Evolutionary conservation across 2,797 vertebrate species (phyloP).

Genomic region (Carcharodon carcharias): DNA sequence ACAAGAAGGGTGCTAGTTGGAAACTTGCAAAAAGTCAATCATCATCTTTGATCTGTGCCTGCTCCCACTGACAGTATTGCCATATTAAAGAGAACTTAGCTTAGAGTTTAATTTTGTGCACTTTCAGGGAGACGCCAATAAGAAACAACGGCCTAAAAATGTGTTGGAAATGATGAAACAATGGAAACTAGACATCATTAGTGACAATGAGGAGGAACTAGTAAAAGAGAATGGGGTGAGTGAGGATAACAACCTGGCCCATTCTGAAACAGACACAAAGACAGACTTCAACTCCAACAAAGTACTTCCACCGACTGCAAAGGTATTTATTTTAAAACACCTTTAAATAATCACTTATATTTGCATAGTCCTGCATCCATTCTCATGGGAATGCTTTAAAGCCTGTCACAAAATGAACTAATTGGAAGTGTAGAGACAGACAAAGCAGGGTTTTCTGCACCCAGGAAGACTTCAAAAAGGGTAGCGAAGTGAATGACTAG

Average conservation of each 20-base stretch:
- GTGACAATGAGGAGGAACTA: not conserved
- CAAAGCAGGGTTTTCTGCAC: not conserved
- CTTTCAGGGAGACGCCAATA: slow-evolving; percentile 32
- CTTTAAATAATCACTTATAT: not conserved
- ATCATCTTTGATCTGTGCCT: not conserved
- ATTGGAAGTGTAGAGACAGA: not conserved
- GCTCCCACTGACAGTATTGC: too few relatives aligned
- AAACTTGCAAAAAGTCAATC: not conserved
- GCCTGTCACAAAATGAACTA: not conserved
- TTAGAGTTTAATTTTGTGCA: not conserved
- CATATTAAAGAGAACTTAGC: not conserved
- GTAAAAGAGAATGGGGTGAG: slow-evolving; percentile 10
- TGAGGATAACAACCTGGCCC: not conserved
- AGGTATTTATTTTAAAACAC: slow-evolving; percentile 2
- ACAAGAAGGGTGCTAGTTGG: not conserved
- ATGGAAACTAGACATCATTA: not conserved
- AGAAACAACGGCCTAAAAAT: not conserved
- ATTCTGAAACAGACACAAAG: not conserved
- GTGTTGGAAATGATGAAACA: slow-evolving; percentile 39
- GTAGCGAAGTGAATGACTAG: not conserved
- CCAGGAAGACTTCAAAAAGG: not conserved
- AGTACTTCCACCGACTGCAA: not conserved
- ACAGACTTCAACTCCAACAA: not conserved
- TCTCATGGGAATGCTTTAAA: not conserved
- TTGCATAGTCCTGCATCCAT: not conserved